phyloP scores from a whole-genome alignment of 2,797 vertebrate genomes.

The Leucoraja ocellata region DNA sequence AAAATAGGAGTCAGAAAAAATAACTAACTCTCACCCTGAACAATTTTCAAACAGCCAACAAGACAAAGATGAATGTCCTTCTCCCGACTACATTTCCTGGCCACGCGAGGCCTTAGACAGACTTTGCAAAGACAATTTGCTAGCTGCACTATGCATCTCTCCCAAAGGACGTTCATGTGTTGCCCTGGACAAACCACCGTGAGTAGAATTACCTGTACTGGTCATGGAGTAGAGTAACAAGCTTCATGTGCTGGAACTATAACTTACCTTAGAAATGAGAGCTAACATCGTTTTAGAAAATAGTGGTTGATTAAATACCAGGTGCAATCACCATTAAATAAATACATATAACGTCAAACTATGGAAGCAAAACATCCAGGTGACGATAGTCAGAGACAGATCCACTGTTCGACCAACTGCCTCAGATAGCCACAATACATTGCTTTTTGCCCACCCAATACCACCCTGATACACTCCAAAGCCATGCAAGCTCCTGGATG shows the following conservation, averaged over 20 bases:
- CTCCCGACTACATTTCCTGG: slow-evolving; percentile 17
- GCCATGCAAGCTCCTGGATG: neutral
- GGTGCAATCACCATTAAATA: neutral
- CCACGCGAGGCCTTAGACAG: neutral
- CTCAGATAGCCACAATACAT: neutral
- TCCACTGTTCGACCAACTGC: neutral
- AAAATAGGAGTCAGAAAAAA: neutral
- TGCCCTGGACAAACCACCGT: neutral
- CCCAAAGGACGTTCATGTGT: neutral
- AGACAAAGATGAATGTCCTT: neutral
- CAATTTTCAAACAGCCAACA: slow-evolving; percentile 26
- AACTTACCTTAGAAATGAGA: neutral
- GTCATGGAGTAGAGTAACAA: neutral
- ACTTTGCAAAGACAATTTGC: slow-evolving; percentile 23
- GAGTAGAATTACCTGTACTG: neutral
- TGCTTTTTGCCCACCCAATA: neutral
- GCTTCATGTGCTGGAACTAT: neutral
- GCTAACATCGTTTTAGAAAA: neutral
- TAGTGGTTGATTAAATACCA: neutral
- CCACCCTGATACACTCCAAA: neutral
- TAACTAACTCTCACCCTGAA: neutral
- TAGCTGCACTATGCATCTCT: neutral
- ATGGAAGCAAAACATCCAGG: neutral
- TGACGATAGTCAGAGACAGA: neutral
- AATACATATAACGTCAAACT: neutral